Evolutionary conservation across 2,888 invertebrate species (phyloP).

Genomic region (Blomia tropicalis): DNA sequence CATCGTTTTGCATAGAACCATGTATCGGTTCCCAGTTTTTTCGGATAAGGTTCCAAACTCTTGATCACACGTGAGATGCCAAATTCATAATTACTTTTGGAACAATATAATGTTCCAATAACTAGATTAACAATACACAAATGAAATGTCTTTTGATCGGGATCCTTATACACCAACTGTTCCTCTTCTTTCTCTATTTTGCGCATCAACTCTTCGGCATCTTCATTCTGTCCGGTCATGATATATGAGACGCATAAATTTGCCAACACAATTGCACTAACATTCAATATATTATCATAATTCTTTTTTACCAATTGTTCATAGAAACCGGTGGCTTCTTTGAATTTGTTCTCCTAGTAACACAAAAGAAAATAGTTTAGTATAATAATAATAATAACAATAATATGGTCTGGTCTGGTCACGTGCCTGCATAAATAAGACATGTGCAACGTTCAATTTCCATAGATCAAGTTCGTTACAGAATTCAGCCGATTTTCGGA

Average conservation of each 20-base stretch:
- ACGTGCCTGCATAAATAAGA: slow-evolving; percentile 78
- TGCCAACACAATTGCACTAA: slow-evolving; percentile 93
- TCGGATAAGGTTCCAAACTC: slow-evolving; percentile 79
- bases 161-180: slow-evolving; percentile 71
- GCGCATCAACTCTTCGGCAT: slow-evolving; percentile 93
- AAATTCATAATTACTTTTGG: slow-evolving; percentile 97
- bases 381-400: not conserved
- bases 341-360: slow-evolving; percentile 72
- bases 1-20: slow-evolving; percentile 97
- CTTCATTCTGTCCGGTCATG: slow-evolving; percentile 96
- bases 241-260: slow-evolving; percentile 97
- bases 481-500: slow-evolving; percentile 90
- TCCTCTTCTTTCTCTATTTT: slow-evolving; percentile 98
- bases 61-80: slow-evolving; percentile 93
- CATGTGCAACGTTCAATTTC: slow-evolving; percentile 95
- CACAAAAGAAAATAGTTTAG: not conserved
- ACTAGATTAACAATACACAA: slow-evolving; percentile 95
- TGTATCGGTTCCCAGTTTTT: slow-evolving; percentile 89
- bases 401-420: not conserved
- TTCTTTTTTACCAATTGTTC: slow-evolving; percentile 91
- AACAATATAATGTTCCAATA: slow-evolving; percentile 93
- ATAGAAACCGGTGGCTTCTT: slow-evolving; percentile 92
- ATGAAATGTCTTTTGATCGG: slow-evolving; percentile 78
- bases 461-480: slow-evolving; percentile 93
- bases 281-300: slow-evolving; percentile 71